Conservation (phyloP, 37 sponge, comb jelly and placozoan species). For the Ianthella basta region DNA sequence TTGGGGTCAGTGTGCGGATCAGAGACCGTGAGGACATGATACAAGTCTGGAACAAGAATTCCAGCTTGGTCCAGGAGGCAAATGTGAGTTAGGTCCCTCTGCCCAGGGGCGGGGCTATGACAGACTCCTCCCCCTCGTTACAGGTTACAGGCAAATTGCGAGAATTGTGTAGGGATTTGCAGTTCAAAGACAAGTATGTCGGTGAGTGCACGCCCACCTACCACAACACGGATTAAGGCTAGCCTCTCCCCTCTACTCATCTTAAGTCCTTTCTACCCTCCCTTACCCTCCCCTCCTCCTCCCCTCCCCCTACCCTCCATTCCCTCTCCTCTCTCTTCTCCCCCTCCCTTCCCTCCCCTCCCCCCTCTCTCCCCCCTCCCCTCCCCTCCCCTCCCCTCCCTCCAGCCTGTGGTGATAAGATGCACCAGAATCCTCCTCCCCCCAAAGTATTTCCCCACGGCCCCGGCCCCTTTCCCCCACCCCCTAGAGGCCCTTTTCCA, state of each 20-base stretch:
- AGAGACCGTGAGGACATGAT: slow-evolving; percentile 41
- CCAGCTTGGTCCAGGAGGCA: slow-evolving; percentile 23
- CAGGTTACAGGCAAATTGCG: slow-evolving; percentile 46
- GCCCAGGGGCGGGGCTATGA: neutral
- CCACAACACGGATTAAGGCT: too few species aligned
- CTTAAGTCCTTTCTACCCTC: neutral
- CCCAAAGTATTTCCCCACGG: neutral
- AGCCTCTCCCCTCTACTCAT: neutral
- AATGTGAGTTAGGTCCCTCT: slow-evolving; percentile 25
- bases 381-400: neutral
- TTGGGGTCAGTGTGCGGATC: slow-evolving; percentile 70
- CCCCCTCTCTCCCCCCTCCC: neutral
- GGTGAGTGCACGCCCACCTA: neutral
- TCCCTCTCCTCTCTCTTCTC: neutral
- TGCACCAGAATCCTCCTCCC: slow-evolving; percentile 31
- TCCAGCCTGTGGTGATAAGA: slow-evolving; percentile 24
- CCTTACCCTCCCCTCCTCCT: neutral
- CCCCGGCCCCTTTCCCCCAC: slow-evolving; percentile 12
- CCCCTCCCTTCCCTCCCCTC: neutral
- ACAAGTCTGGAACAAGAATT: slow-evolving; percentile 71
- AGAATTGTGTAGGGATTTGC: slow-evolving; percentile 33
- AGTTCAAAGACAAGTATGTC: slow-evolving; percentile 36
- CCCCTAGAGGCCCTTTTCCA: neutral
- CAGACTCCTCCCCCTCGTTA: neutral
- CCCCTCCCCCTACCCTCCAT: neutral